Base-by-base conservation (phyloP, 2,113 vertebrate genomes). In the Galeopterus variegatus region DNA sequence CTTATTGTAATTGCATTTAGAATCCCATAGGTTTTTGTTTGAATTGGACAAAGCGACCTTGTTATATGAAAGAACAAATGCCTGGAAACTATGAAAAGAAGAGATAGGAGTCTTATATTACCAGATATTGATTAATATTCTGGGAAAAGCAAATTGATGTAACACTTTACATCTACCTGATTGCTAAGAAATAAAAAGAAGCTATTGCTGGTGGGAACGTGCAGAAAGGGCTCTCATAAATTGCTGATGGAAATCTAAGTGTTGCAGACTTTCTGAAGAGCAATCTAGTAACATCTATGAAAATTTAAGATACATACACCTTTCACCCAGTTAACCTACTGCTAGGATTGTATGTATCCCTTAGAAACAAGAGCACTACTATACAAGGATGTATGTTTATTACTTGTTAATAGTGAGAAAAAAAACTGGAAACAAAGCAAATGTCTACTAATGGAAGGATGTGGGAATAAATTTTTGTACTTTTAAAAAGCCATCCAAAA, bases 231-330 rank as follows among this genome's bases (percentile, higher is more conserved):
- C 67, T 90, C 76, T 80, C 24, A 15, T 41, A 83, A 24, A 28
- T 24, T 86, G 62, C 58, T 87, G 67, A 58, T 73, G 56, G 65
- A 73, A 94, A 75, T 19, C 10, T 19, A 79, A 90, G 56, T n/a
- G n/a, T 67, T 94, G 24, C 64, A 93, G 80, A 41, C n/a, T 94
- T 62, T 95, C 70, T 94, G 70, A 58, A 95, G 92, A 93, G 45
- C 77, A 75, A 88, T 88, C 64, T 87, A 80, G 45, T 67, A n/a
- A 52, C 26, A 80, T 52, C 70, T 70, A 62, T 79, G 64, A 88
- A 60, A 93, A 79, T 64, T 70, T 80, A 80, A 96, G 84, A 41
- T 81, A 48, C 9, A 79, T 19, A 60, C 2, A 24, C 28, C 48
- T 62, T 90, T 96, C 69, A 60, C 15, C 58, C 19, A 85, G 76